Evolutionary conservation across 2,113 vertebrate genomes (phyloP).

Genomic region (Protobothrops mucrosquamatus): DNA sequence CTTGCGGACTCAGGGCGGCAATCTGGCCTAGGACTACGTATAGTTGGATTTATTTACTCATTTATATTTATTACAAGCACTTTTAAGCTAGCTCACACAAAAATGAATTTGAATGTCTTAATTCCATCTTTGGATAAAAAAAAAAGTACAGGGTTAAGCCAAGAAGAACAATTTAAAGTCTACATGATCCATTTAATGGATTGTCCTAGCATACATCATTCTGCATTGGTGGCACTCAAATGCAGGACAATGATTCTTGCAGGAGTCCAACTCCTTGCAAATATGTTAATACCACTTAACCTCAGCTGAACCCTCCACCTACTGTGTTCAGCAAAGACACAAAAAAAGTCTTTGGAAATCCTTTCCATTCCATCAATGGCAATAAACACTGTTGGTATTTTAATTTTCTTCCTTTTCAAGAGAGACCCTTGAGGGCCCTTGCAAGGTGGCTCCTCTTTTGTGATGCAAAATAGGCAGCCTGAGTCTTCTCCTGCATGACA

Average conservation of each 20-base stretch:
- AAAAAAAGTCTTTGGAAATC: conserved; percentile 67
- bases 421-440: conserved; percentile 61
- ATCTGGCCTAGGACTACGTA: background rate
- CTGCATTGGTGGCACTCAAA: background rate
- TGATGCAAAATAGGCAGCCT: conserved; percentile 71
- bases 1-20: no score
- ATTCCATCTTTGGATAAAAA: background rate
- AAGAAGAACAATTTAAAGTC: background rate
- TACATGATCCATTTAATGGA: background rate
- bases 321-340: conserved; percentile 67
- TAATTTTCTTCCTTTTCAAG: conserved; percentile 64
- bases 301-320: conserved; percentile 73
- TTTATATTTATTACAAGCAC: background rate
- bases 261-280: conserved; percentile 73
- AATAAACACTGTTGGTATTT: conserved; percentile 69
- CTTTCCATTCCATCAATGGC: conserved; percentile 62
- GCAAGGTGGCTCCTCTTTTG: conserved; percentile 61
- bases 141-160: background rate
- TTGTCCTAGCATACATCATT: background rate
- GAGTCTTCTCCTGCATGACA: conserved; percentile 46
- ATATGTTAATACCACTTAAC: conserved; percentile 75
- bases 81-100: background rate
- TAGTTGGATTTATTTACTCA: background rate
- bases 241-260: background rate
- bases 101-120: background rate